Evolutionary conservation across 2,113 vertebrate species (phyloP).

Genomic region (Actenoides lindsayi): DNA sequence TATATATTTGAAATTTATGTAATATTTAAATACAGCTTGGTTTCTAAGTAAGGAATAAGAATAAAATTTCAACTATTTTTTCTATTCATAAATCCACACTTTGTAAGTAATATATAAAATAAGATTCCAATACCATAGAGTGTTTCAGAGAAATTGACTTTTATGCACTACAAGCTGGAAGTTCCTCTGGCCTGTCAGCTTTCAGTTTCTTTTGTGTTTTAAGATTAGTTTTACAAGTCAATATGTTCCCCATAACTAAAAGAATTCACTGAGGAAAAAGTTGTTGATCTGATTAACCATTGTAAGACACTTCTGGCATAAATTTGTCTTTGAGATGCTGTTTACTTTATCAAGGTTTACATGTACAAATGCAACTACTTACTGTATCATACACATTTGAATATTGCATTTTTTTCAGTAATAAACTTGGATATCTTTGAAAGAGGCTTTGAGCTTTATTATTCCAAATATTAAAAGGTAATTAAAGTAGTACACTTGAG

Average conservation of each 20-base stretch:
- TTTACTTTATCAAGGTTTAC: constrained; percentile 84
- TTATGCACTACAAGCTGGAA: constrained; percentile 11
- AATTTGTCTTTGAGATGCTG: constrained; percentile 62
- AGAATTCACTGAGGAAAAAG: not conserved
- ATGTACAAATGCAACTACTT: constrained; percentile 81
- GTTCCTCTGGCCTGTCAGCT: not conserved
- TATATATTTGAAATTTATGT: constrained; percentile 46
- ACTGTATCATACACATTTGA: constrained; percentile 79
- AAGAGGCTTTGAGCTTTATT: constrained; percentile 34
- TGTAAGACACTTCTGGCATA: constrained; percentile 29
- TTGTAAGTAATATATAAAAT: constrained; percentile 40
- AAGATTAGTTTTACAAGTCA: not conserved
- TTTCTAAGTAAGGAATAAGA: constrained; percentile 50
- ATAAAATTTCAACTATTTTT: constrained; percentile 54
- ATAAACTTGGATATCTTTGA: constrained; percentile 77
- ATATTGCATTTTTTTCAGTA: constrained; percentile 84
- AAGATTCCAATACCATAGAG: constrained; percentile 11
- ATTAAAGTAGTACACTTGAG: not conserved
- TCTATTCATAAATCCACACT: constrained; percentile 43
- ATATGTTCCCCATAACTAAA: constrained; percentile 1
- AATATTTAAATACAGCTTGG: constrained; percentile 53
- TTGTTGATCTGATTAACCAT: not conserved
- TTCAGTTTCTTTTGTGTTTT: not conserved
- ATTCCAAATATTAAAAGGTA: not conserved
- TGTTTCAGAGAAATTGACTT: constrained; percentile 8